phyloP scores from a whole-genome alignment of 2,888 invertebrate genomes.

The Julus scandinavius region DNA sequence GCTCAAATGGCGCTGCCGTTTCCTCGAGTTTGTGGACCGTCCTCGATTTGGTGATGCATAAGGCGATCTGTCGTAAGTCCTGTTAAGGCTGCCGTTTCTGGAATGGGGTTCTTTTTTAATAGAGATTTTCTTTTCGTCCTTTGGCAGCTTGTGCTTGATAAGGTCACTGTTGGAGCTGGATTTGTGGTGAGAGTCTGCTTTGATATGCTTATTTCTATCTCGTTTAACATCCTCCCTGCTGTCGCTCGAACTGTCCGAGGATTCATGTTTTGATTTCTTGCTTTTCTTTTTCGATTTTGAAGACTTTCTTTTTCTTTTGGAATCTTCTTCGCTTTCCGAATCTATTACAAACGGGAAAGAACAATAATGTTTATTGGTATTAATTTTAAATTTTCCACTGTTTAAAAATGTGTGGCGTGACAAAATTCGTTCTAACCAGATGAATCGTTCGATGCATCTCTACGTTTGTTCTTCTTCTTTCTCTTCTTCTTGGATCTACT shows the following conservation, averaged over 20 bases:
- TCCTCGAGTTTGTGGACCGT: background rate
- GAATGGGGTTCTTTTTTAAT: background rate
- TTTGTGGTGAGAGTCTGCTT: background rate
- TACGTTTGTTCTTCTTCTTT: constrained; percentile 51
- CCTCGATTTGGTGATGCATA: background rate
- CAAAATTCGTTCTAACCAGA: constrained; percentile 22
- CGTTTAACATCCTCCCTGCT: constrained; percentile 39
- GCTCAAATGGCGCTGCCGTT: background rate
- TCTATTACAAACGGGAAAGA: background rate
- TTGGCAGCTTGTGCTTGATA: background rate
- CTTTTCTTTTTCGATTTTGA: constrained; percentile 48
- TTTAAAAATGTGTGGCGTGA: background rate
- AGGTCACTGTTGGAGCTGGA: background rate
- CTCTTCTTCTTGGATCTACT: constrained; percentile 55
- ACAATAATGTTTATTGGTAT: background rate
- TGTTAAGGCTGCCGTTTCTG: background rate
- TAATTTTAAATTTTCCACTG: background rate
- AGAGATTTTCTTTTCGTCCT: background rate
- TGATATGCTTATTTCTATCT: background rate
- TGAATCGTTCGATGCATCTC: constrained; percentile 45
- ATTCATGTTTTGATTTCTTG: constrained; percentile 12
- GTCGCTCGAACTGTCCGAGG: constrained; percentile 20
- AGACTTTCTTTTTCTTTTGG: background rate
- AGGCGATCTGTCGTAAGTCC: background rate
- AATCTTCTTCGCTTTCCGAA: constrained; percentile 45